Conservation (phyloP, 2,888 invertebrate genomes). For the Tinea trinotella region DNA sequence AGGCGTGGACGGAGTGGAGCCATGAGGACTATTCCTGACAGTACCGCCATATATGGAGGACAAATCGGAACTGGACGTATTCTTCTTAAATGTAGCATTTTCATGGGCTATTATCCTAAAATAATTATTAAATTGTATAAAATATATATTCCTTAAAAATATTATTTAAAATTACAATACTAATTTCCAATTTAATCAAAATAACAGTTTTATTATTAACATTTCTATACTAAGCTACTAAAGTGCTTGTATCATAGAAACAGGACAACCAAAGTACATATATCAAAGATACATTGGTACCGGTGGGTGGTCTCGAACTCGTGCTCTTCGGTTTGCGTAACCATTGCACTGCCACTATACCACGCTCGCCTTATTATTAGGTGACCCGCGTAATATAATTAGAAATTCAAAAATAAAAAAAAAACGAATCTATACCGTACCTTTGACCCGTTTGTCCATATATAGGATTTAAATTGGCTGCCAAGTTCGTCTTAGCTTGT, state of each 20-base stretch:
- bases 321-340: too few relatives aligned
- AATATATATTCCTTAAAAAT: neutral
- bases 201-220: constrained; percentile 24
- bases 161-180: neutral
- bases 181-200: constrained; percentile 22
- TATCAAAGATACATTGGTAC: too few relatives aligned
- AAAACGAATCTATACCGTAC: too few relatives aligned
- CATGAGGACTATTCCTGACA: constrained; percentile 40
- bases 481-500: constrained; percentile 54
- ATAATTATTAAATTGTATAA: neutral
- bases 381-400: too few relatives aligned
- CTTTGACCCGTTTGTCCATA: constrained; percentile 50
- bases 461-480: constrained; percentile 56
- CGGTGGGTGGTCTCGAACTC: too few relatives aligned
- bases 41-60: constrained; percentile 33
- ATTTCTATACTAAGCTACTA: too few relatives aligned
- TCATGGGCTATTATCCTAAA: constrained; percentile 53
- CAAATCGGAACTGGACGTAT: constrained; percentile 48
- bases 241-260: too few relatives aligned
- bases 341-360: too few relatives aligned
- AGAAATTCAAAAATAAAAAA: too few relatives aligned
- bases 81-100: constrained; percentile 58
- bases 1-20: constrained; percentile 58
- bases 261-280: too few relatives aligned
- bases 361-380: too few relatives aligned